Percentiles rank a stretch among this genome's conserved stretches.
Evolutionary conservation across 2,797 vertebrate species (phyloP).

Genomic region (Amazona ochrocephala): DNA sequence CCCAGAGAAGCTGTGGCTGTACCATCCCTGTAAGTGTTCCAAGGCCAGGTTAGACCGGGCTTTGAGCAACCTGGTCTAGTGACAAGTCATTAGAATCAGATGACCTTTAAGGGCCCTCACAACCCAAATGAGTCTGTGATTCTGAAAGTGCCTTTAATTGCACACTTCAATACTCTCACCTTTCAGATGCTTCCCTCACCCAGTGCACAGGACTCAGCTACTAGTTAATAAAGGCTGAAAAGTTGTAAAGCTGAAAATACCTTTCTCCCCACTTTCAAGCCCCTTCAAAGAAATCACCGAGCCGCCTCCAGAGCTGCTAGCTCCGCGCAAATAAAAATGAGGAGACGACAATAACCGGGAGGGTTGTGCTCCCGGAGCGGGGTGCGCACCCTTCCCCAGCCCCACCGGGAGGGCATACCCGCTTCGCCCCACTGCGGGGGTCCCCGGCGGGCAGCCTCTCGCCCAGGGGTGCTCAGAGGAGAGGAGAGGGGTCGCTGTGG

Average conservation of each 20-base stretch:
- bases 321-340: neutral
- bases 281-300: neutral
- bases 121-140: neutral
- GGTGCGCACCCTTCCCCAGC: rapidly evolving
- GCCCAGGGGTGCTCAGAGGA: neutral
- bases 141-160: neutral
- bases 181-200: rapidly evolving
- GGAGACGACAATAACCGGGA: neutral
- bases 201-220: rapidly evolving
- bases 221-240: neutral
- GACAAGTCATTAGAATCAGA: neutral
- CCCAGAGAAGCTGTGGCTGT: neutral
- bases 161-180: neutral
- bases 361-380: too few relatives aligned
- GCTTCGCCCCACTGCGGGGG: rapidly evolving
- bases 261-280: rapidly evolving
- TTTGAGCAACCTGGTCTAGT: neutral
- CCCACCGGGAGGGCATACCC: rapidly evolving
- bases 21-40: neutral
- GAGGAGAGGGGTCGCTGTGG: rapidly evolving
- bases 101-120: neutral
- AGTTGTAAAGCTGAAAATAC: rapidly evolving
- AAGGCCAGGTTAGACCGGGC: neutral
- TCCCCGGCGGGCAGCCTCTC: neutral
- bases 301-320: rapidly evolving